Conservation (phyloP, 2,888 invertebrate genomes). For the Adelphocoris suturalis region DNA sequence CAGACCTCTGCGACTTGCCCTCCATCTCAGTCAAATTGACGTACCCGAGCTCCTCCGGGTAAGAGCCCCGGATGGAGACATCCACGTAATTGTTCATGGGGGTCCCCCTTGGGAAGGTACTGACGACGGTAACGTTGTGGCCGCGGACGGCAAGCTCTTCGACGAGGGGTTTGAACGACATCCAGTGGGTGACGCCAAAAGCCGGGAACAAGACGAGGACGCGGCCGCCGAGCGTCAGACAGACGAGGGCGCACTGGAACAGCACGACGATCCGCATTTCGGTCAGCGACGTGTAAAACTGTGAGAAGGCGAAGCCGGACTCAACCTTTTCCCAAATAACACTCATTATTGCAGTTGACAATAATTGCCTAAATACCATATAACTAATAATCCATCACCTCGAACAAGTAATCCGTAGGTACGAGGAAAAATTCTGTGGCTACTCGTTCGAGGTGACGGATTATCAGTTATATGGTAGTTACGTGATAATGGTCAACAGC, state of each 20-base stretch:
- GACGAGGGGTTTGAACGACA: constrained; percentile 55
- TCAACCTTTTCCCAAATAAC: not conserved
- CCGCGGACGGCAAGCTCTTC: no score
- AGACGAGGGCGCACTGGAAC: not conserved
- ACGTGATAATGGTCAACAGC: no score
- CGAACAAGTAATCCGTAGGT: no score
- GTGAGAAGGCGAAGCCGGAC: not conserved
- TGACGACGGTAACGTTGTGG: no score
- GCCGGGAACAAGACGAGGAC: constrained; percentile 64
- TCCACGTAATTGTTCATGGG: no score
- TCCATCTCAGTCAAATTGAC: constrained; percentile 46
- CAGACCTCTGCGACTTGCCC: not conserved
- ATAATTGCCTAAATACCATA: no score
- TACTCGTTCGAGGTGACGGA: no score
- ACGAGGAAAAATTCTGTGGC: no score
- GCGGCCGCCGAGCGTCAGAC: not conserved
- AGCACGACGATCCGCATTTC: not conserved
- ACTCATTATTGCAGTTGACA: not conserved
- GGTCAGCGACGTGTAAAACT: not conserved
- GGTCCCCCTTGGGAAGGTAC: no score
- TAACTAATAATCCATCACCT: no score
- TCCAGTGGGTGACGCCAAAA: constrained; percentile 63
- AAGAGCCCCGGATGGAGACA: not conserved
- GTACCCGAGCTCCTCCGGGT: not conserved
- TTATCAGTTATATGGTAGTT: no score